Evolutionary conservation across 2,888 invertebrate genomes (phyloP), one percentile per base, ranked within the genome.

Genomic region (Epicampocera succincta): DNA sequence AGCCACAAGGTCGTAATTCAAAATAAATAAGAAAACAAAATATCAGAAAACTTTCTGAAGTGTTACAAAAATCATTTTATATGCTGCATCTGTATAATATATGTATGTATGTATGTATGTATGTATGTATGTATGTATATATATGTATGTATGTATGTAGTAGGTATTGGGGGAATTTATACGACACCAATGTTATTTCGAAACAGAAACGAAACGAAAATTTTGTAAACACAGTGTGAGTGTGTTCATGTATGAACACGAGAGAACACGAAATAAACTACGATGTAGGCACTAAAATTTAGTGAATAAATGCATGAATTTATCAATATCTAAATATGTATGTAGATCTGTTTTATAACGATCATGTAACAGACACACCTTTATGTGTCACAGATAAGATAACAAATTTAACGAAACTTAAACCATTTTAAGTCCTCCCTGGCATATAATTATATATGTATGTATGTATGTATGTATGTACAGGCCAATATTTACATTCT

Each of bases 1-100:
- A 50, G 56, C 33, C 48, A 77, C 81, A 81, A 74, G 81, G 82
- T 71, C 65, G 50, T 61, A 56, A 73, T 48, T 68, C 12, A 8
- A 25, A 33, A 33, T 33, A 33, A 33, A 75, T 60, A 71, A 21
- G 65, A 17, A 15, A 52, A 69, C 38, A 50, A 71, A 52, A 77
- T 48, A 44, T 40, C 19, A 29, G 5, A 17, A 12, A 58, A 44
- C n/a, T 21, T 1, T 38, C 9, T 44, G 19, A 12, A 19, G 17
- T 46, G 1, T 52, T 60, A 46, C 42, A 54, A 69, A 69, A 46
- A 12, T 19, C 13, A 33, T 46, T 33, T 33, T 33, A 33, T 6
- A 8, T 33, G 12, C 21, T 19, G 19, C 12, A 19, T 11, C 8
- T 46, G 2, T 44, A 0, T 15, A 6, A 15, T 8, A 33, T 33